phyloP scores from a whole-genome alignment of 2,888 invertebrate genomes.

The Chloroclystis v-ata region DNA sequence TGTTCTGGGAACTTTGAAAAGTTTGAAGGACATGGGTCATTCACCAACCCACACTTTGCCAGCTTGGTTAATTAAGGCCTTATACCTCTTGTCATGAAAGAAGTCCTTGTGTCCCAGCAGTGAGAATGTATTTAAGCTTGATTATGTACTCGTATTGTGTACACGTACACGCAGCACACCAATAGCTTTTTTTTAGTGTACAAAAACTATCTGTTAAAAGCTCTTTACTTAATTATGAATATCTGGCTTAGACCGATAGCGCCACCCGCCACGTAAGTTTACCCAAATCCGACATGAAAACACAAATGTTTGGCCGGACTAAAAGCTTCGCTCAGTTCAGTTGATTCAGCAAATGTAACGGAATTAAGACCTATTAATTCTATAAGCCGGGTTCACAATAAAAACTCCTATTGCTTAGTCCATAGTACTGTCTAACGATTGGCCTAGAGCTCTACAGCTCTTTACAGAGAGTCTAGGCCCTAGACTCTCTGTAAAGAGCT shows the following conservation, averaged over 20 bases:
- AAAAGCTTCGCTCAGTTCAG: conserved; percentile 21
- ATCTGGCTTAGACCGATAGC: background rate
- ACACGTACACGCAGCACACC: no score
- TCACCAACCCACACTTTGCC: no score
- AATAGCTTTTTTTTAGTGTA: no score
- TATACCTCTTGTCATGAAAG: no score
- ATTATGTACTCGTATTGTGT: no score
- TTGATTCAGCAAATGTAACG: conserved; percentile 22
- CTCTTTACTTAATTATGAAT: background rate
- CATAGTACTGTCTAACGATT: conserved; percentile 21
- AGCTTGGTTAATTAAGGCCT: no score
- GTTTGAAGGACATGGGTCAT: no score
- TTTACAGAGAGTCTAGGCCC: no score
- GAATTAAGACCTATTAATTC: conserved; percentile 41
- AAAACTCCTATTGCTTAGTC: conserved; percentile 37
- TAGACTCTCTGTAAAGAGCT: no score
- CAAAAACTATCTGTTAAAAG: background rate
- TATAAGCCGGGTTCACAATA: conserved; percentile 37
- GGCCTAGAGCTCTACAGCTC: conserved; percentile 3
- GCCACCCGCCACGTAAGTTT: background rate
- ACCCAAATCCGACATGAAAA: conserved; percentile 14
- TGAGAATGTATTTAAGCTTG: no score
- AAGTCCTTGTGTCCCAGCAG: no score
- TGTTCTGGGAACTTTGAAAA: no score
- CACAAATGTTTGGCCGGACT: conserved; percentile 18